Base-by-base conservation (phyloP, 2,888 invertebrate species). In the Nephrocerus scutellatus region DNA sequence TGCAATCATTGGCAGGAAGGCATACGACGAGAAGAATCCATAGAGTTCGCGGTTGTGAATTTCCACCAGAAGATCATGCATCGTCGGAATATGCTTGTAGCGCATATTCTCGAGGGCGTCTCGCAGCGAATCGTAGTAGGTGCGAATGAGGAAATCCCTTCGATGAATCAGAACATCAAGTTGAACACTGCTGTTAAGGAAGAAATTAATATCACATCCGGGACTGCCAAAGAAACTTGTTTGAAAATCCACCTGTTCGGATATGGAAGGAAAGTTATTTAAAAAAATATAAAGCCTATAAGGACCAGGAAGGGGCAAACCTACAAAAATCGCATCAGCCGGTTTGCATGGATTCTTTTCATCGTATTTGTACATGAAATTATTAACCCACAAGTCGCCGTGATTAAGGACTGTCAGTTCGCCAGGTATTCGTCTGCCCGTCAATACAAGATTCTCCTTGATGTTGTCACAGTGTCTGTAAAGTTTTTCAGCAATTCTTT, bases 311-410 rank as follows among this genome's bases (percentile, higher is more conserved):
- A n/a, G n/a, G n/a, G n/a, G 4, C 6, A 5, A 5, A 60, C 68
- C 64, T 54, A 71, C 71, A 44, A 71, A 68, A 40, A 63, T 62
- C 28, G 69, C 63, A 51, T 73, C 72, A 31, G 62, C 56, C 6
- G 72, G 62, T 24, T 49, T 49, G 4, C 51, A 48, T 40, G 62
- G 61, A 38, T 60, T 51, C 16, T 57, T 46, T 4, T 53, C 50
- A 38, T 67, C 50, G 47, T 74, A 72, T 48, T 69, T 68, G 53
- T 72, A 73, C 67, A 74, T 67, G 50, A 72, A 70, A 50, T 74
- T 74, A 42, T 73, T 73, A n/a, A 70, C 62, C 74, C 74, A 74
- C 3, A 73, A 58, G 49, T 74, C 74, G 9, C 73, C 73, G 50
- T 74, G 74, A 51, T 72, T 72, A 24, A 74, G 55, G n/a, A 73